phyloP scores from a whole-genome alignment of 2,113 vertebrate genomes.

The Cathartes aura region DNA sequence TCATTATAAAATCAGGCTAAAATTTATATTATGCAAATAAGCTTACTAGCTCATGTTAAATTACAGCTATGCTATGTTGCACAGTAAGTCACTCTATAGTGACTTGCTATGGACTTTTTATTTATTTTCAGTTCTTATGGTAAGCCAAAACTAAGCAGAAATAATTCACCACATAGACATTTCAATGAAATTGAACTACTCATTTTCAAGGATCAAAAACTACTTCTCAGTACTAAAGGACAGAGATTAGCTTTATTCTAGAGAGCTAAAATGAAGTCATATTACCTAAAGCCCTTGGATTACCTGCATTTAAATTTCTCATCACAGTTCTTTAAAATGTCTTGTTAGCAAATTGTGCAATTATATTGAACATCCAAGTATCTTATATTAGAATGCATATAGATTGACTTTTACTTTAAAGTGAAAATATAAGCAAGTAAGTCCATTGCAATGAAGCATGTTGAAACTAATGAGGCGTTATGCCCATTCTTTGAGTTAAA shows the following conservation, averaged over 20 bases:
- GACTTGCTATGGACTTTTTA: not conserved
- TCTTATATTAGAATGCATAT: not conserved
- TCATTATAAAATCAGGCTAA: slow-evolving; percentile 38
- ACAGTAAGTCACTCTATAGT: not conserved
- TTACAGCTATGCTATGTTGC: not conserved
- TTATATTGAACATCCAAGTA: not conserved
- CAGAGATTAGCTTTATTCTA: slow-evolving; percentile 10
- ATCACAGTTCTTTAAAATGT: not conserved
- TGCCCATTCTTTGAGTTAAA: not conserved
- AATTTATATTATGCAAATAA: slow-evolving; percentile 55
- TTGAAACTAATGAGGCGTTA: not conserved
- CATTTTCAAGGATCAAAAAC: slow-evolving; percentile 2
- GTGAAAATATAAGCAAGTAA: not conserved
- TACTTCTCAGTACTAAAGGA: not conserved
- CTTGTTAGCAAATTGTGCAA: not conserved
- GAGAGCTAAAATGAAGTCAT: not conserved
- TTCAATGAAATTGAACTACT: not conserved
- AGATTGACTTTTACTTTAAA: not conserved
- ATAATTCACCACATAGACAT: not conserved
- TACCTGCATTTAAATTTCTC: slow-evolving; percentile 5
- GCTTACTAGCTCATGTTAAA: not conserved
- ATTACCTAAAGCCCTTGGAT: not conserved
- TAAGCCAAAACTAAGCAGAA: slow-evolving; percentile 14
- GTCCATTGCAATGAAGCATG: not conserved
- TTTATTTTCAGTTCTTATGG: not conserved